phyloP scores from a whole-genome alignment of 2,113 vertebrate species.

The Sclerurus mexicanus region DNA sequence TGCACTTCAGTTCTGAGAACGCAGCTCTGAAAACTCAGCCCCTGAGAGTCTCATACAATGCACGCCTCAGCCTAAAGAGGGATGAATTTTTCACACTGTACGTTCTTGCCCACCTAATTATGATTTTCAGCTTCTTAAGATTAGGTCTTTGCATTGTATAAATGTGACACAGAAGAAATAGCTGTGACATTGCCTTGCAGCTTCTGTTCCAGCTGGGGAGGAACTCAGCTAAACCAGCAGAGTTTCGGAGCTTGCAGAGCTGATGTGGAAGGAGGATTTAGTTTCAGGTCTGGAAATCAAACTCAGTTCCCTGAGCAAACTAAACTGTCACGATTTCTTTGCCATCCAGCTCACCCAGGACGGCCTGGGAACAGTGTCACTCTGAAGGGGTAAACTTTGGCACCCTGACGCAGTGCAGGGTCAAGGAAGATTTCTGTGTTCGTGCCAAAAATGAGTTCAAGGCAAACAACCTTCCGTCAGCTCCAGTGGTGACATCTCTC shows the following conservation, averaged over 20 bases:
- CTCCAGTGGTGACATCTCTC: background rate
- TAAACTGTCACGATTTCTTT: background rate
- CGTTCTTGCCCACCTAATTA: background rate
- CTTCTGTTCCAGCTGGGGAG: background rate
- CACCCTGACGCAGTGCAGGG: background rate
- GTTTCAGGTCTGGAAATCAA: background rate
- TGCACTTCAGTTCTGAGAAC: background rate
- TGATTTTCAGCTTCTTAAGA: background rate
- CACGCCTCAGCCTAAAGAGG: background rate
- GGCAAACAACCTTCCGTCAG: background rate
- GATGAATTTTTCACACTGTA: background rate
- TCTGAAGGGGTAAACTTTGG: background rate
- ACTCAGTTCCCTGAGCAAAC: background rate
- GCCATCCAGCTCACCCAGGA: background rate
- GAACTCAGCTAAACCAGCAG: background rate
- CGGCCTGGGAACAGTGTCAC: background rate
- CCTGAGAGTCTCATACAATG: background rate
- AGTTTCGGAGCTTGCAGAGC: background rate
- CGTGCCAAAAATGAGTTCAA: background rate
- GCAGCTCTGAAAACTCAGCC: background rate
- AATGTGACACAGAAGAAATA: background rate
- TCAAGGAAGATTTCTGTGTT: background rate
- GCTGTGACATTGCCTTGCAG: background rate
- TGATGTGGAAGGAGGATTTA: background rate
- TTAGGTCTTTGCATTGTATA: background rate